Evolutionary conservation across 2,113 vertebrate species (phyloP), one percentile per base, ranked within the genome.

Genomic region (Canis aureus): DNA sequence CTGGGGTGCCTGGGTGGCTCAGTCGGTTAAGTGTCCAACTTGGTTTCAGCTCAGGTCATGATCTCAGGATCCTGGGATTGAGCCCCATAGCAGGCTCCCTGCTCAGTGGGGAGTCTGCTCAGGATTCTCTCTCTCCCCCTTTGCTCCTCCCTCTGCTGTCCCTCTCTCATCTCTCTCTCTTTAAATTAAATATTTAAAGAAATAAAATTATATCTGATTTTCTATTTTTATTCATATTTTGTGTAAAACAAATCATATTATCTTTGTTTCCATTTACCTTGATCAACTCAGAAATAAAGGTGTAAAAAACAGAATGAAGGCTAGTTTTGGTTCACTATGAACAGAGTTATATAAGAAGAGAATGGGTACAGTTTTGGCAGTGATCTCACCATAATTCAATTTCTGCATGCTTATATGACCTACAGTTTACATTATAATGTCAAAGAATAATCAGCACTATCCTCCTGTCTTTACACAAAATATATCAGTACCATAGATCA

Each of bases 401-500:
- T 92, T 87, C 35, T 74, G 20, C 81, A 81, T 35, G 2, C 64
- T 79, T 94, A n/a, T 78, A 64, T 95, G 91, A 97, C 87, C 76
- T 95, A 79, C 8, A 94, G 29, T 69, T 94, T 95, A 93, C 22
- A 27, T 51, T 95, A 7, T 66, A 91, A 95, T 84, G 73, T 95
- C 80, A 96, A 94, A 66, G 74, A 91, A 97, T 95, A 97, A 89
- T 95, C 84, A 95, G 85, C 29, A 66, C 38, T 86, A 64, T 84
- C 53, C 66, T 74, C 57, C 78, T 76, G 27, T 73, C 67, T 82
- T 97, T 66, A 92, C 78, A 91, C 59, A 82, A 91, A 96, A 92
- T 43, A 43, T 82, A 88, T 92, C 22, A 88, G 19, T 66, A 64
- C 43, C 67, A 96, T 96, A 98, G 93, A 93, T 97, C 91, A 85